phyloP scores from a whole-genome alignment of 2,888 invertebrate genomes.

The Erynnis tages region DNA sequence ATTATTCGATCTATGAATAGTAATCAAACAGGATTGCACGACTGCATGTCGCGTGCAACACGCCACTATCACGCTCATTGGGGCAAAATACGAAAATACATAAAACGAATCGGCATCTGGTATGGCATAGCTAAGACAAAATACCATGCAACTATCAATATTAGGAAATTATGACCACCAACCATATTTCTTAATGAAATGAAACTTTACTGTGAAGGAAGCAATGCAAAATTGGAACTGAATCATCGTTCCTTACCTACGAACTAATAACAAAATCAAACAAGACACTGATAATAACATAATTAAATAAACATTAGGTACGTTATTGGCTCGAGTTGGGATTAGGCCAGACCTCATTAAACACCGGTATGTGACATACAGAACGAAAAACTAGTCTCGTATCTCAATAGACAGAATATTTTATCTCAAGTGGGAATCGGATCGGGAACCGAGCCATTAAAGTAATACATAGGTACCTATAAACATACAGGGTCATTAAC shows the following conservation, averaged over 20 bases:
- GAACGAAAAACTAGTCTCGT: not conserved
- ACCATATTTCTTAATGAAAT: too few species aligned
- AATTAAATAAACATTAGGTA: conserved; percentile 4
- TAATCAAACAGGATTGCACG: too few species aligned
- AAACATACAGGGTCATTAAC: conserved; percentile 7
- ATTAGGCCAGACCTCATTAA: conserved; percentile 3
- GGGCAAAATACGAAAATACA: not conserved
- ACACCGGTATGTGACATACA: conserved; percentile 12
- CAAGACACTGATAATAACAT: conserved; percentile 26
- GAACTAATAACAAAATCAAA: conserved; percentile 15
- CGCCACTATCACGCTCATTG: not conserved
- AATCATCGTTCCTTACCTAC: conserved; percentile 41
- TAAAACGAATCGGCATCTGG: too few species aligned
- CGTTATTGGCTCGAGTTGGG: conserved; percentile 10
- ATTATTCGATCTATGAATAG: too few species aligned
- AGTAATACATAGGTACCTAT: not conserved
- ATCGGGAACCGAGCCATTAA: conserved; percentile 2
- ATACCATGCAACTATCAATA: too few species aligned
- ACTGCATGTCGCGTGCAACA: not conserved
- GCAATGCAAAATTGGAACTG: too few species aligned
- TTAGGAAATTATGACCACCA: too few species aligned
- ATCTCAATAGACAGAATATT: conserved; percentile 9
- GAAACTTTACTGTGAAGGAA: too few species aligned
- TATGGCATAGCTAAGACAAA: too few species aligned
- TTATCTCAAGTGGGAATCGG: conserved; percentile 13